phyloP scores from a whole-genome alignment of 2,113 vertebrate species.

The Mastomys natalensis region DNA sequence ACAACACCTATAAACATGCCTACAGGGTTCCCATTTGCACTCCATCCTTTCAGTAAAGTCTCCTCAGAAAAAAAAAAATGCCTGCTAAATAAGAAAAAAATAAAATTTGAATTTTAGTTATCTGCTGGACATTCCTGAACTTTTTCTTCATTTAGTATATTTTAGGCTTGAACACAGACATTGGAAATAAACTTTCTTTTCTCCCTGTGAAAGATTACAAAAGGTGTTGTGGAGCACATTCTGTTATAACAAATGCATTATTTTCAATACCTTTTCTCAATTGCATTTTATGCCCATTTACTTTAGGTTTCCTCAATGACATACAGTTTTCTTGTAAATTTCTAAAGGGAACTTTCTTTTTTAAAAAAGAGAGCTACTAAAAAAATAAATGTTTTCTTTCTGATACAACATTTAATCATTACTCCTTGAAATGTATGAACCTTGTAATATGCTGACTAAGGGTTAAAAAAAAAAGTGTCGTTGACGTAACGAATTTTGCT shows the following conservation, averaged over 20 bases:
- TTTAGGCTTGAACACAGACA: conserved; percentile 67
- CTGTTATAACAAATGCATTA: conserved; percentile 18
- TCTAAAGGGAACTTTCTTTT: conserved; percentile 27
- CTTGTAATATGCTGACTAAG: conserved; percentile 76
- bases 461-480: conserved; percentile 51
- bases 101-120: conserved; percentile 91
- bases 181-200: conserved; percentile 75
- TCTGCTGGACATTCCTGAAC: conserved; percentile 90
- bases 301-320: conserved; percentile 45
- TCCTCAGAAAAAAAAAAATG: conserved; percentile 89
- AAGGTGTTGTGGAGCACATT: not conserved
- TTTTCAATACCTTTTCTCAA: conserved; percentile 41
- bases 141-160: conserved; percentile 87
- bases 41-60: conserved; percentile 89
- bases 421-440: conserved; percentile 69
- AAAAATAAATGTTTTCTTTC: conserved; percentile 60
- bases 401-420: conserved; percentile 67
- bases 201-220: conserved; percentile 44
- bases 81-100: conserved; percentile 89
- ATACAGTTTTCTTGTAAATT: conserved; percentile 55
- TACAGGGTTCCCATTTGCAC: conserved; percentile 90
- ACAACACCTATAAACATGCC: conserved; percentile 89
- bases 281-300: conserved; percentile 52
- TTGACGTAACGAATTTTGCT: conserved; percentile 71
- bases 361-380: conserved; percentile 28